These are phyloP conservation scores for Heloderma charlesbogerti DNA, from an alignment of 2,113 vertebrate genomes.

Conservation along the genomic window DNA sequence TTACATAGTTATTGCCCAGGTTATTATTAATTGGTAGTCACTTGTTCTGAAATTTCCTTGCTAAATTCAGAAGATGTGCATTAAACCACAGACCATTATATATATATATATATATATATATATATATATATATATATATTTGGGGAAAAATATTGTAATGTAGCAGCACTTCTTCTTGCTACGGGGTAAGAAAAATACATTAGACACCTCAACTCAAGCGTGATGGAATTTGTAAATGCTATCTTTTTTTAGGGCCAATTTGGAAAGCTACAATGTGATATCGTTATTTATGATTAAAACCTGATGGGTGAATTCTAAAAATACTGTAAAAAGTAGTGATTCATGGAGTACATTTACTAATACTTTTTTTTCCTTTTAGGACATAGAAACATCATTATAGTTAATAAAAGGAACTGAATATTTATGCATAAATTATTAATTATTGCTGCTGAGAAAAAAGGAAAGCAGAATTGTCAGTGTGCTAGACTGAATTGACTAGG, in stretches of 20 bases:
- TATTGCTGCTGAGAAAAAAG: neutral
- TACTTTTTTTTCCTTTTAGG: neutral
- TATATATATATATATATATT: too few species aligned
- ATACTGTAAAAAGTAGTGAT: constrained; percentile 1
- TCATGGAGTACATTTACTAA: neutral
- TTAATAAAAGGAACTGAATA: constrained; percentile 1
- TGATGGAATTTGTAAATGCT: constrained; percentile 1
- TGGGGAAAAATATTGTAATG: neutral
- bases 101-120: too few species aligned
- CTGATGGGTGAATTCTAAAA: neutral
- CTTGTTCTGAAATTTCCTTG: neutral
- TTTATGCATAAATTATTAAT: neutral
- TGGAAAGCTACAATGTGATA: neutral
- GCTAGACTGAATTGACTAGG: neutral
- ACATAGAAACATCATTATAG: neutral
- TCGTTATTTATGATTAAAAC: neutral
- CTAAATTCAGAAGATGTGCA: neutral
- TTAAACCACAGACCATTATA: neutral
- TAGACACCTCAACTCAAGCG: neutral
- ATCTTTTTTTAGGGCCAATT: constrained; percentile 9
- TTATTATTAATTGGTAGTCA: neutral
- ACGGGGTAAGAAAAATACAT: neutral
- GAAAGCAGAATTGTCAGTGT: neutral
- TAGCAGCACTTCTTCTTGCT: neutral
- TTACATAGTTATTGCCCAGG: neutral